Base-by-base conservation (phyloP, 2,888 invertebrate genomes). In the Eurois occulta region DNA sequence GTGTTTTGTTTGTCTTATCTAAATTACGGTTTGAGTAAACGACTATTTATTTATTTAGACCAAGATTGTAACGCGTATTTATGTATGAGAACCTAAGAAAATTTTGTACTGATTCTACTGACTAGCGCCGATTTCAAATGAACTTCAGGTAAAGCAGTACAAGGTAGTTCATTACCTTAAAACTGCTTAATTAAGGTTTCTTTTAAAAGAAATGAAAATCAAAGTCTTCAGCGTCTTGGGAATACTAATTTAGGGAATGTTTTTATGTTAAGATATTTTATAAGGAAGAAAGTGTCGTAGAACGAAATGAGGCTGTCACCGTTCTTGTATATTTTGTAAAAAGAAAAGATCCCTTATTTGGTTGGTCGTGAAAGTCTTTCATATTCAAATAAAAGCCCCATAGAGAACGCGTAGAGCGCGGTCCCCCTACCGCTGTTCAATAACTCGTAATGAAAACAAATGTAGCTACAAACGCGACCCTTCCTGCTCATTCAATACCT, bases 371-470 rank as follows among this genome's bases (percentile, higher is more conserved):
- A 86, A 87, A 87, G 88, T 87, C 86, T 91, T 92, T 92, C 88
- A 91, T 92, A 91, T 91, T 92, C 91, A 92, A 92, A 93, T 93
- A 93, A 92, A 91, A 90, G 89, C 88, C 88, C 86, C 88, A 90
- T 89, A 88, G 91, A 90, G 90, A 88, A 88, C 88, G 90, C 84
- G 91, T 86, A 88, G 89, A 90, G 89, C 90, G 90, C 89, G 91
- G 90, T 87, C 88, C 88, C 89, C 90, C 87, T 86, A 79, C 81
- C 87, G 88, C 89, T 91, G 93, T 92, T 93, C 93, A 93, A 94
- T 95, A 94, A 93, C 91, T 92, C 92, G 92, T 93, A 94, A 94
- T 94, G 93, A 94, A 94, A 95, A 95, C 93, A 94, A 94, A 95
- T 94, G 93, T 93, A 92, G 91, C 92, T 91, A 91, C 91, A 91